Evolutionary conservation across 2,113 vertebrate species (phyloP).

Genomic region (Taxidea taxus): DNA sequence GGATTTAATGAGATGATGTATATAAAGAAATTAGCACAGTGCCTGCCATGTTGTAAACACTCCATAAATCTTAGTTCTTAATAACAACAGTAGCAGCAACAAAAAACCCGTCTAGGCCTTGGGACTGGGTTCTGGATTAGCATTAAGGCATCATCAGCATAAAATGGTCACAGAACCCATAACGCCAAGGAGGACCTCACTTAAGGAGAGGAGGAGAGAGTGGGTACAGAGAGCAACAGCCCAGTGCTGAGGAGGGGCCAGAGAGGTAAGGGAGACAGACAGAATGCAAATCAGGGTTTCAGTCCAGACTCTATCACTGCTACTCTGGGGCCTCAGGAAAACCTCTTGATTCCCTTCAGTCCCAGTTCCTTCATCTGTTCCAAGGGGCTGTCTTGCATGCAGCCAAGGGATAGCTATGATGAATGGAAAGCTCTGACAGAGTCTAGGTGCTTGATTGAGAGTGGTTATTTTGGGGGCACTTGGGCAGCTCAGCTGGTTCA

Average conservation of each 20-base stretch:
- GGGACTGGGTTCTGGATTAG: neutral
- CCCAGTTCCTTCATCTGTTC: neutral
- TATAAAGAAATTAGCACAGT: neutral
- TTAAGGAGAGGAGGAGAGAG: neutral
- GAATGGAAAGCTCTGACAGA: neutral
- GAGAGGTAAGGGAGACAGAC: neutral
- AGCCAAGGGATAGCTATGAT: neutral
- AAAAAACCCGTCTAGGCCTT: neutral
- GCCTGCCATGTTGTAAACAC: slow-evolving; percentile 21
- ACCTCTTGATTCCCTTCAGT: neutral
- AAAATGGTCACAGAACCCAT: neutral
- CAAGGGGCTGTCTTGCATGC: neutral
- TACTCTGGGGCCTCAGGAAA: neutral
- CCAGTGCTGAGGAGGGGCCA: neutral
- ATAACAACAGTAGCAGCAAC: neutral
- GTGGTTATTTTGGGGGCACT: neutral
- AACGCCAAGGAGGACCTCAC: neutral
- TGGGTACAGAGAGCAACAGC: neutral
- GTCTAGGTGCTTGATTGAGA: neutral
- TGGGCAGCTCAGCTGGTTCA: neutral
- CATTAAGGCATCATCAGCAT: neutral
- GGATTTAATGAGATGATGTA: slow-evolving; percentile 31
- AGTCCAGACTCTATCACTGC: neutral
- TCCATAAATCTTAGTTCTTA: slow-evolving; percentile 31
- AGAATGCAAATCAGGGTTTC: neutral